Percentiles rank a stretch among this genome's conserved stretches.
These are phyloP conservation scores for Oenanthe oenanthe DNA, from an alignment of 2,113 vertebrate species.

Conservation along the genomic window DNA sequence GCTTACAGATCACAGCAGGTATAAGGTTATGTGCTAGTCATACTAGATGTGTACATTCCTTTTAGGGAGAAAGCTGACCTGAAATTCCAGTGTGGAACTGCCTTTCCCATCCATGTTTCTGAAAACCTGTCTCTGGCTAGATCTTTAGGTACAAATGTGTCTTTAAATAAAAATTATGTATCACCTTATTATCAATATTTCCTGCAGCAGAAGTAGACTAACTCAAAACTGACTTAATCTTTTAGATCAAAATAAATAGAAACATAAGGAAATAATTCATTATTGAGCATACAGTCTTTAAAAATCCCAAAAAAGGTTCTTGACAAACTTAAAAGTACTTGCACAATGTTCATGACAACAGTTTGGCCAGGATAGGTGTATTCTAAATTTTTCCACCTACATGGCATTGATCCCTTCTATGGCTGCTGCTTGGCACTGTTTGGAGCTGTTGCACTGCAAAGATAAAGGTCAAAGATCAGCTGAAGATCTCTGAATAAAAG, in stretches of 20 bases:
- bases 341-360: neutral
- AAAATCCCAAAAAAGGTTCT: neutral
- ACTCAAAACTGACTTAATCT: neutral
- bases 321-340: neutral
- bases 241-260: neutral
- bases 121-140: neutral
- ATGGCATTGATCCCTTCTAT: neutral
- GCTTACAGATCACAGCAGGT: neutral
- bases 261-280: neutral
- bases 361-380: neutral
- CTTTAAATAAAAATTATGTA: neutral
- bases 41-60: neutral
- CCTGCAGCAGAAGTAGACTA: neutral
- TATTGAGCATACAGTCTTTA: neutral
- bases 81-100: neutral
- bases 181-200: neutral
- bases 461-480: neutral
- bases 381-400: neutral
- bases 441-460: neutral
- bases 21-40: neutral
- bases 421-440: neutral
- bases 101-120: neutral
- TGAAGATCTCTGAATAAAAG: neutral
- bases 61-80: neutral
- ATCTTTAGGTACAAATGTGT: neutral